Evolutionary conservation across 53 echinoderm and acorn worm species (phyloP).

Genomic region (Actinopyga echinites): DNA sequence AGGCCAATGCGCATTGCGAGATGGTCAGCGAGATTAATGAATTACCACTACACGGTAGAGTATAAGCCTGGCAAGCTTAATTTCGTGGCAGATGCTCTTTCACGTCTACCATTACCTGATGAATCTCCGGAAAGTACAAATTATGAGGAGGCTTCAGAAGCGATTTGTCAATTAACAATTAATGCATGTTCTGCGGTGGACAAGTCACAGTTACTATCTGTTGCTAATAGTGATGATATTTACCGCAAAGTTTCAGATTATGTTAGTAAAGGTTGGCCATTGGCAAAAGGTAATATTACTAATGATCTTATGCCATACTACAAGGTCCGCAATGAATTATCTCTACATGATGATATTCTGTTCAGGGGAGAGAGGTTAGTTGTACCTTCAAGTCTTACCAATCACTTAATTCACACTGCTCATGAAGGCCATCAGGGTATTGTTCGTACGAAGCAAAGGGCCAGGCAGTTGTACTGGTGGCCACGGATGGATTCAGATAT

Average conservation of each 20-base stretch:
- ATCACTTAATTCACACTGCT: constrained; percentile 35
- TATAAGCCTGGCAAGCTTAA: constrained; percentile 56
- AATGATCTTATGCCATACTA: constrained; percentile 14
- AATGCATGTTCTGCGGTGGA: constrained; percentile 14
- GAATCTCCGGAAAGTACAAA: not conserved
- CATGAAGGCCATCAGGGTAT: constrained; percentile 70
- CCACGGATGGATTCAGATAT: constrained; percentile 57
- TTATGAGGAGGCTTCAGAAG: constrained; percentile 27
- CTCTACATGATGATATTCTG: constrained; percentile 39
- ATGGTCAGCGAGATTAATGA: constrained; percentile 50
- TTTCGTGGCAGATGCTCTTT: constrained; percentile 63
- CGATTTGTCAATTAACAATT: constrained; percentile 3
- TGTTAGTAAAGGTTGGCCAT: constrained; percentile 42
- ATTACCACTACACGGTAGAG: constrained; percentile 57
- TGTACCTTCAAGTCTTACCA: constrained; percentile 43
- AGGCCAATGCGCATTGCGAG: constrained; percentile 54
- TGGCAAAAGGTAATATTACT: not conserved
- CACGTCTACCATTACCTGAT: constrained; percentile 18
- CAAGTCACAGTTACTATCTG: constrained; percentile 27
- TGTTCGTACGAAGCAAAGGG: constrained; percentile 56
- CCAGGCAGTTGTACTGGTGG: constrained; percentile 68
- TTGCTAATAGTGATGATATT: constrained; percentile 20
- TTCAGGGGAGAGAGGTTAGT: constrained; percentile 50
- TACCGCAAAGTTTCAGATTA: constrained; percentile 25
- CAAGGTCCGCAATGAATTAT: constrained; percentile 44